A percentile compares a stretch with the other conserved stretches of the same genome.
Evolutionary conservation across 2,888 invertebrate genomes (phyloP).

Genomic region (Standfussiana lucernea): DNA sequence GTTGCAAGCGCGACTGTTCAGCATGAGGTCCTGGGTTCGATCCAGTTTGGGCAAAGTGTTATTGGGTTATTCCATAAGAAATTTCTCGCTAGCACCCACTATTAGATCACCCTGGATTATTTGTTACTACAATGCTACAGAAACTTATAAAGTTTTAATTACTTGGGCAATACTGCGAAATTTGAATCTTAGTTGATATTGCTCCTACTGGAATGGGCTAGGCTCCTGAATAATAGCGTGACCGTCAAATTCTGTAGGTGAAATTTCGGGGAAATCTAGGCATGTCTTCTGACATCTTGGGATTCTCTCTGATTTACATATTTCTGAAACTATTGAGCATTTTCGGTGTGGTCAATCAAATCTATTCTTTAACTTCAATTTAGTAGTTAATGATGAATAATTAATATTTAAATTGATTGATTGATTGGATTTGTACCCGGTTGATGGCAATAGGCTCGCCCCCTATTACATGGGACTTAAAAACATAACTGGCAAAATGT

Average conservation of each 20-base stretch:
- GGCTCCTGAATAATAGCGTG: conserved; percentile 28
- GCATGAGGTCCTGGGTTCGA: too few species aligned
- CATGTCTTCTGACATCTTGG: not conserved
- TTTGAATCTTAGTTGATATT: conserved; percentile 47
- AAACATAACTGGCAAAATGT: too few species aligned
- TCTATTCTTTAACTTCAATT: not conserved
- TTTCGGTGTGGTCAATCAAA: not conserved
- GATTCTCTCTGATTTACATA: conserved; percentile 16
- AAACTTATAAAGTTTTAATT: conserved; percentile 54
- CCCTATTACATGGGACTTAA: too few species aligned
- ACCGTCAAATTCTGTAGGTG: conserved; percentile 38
- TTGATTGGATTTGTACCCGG: too few species aligned
- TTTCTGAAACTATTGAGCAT: not conserved
- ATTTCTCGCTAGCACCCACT: too few species aligned
- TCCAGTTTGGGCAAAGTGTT: too few species aligned
- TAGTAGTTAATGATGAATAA: too few species aligned
- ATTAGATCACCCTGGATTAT: conserved; percentile 30
- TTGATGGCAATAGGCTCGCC: too few species aligned
- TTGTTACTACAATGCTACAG: conserved; percentile 24
- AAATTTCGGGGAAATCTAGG: conserved; percentile 23
- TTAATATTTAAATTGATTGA: too few species aligned
- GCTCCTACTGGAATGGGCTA: conserved; percentile 31
- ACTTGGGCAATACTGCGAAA: conserved; percentile 39
- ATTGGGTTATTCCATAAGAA: too few species aligned
- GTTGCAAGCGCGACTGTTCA: too few species aligned